Evolutionary conservation across 2,113 vertebrate species (phyloP), one percentile per base, ranked within the genome.

Genomic region (Dascyllus trimaculatus): DNA sequence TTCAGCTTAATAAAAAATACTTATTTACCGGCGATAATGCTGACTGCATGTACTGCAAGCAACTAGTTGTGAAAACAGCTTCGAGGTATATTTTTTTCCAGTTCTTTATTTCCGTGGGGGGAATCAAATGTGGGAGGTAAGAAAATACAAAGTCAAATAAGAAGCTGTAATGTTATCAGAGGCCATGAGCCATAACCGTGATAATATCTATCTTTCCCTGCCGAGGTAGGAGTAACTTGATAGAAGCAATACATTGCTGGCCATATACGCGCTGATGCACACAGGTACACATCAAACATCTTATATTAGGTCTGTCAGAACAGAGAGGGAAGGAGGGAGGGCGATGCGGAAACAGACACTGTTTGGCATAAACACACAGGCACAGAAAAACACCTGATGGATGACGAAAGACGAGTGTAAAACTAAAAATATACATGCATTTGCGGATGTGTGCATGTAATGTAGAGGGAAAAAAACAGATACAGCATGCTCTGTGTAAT

Each of bases 141-240:
- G 75, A 67, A 89, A 89, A 89, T 82, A 82, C 82, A 82, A 89
- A 90, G 78, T 91, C 79, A 92, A 91, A 93, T 91, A 93, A 90
- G 82, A 80, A 73, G 84, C 80, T 70, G 81, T 87, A 91, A 90
- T 86, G 81, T 83, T 90, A 93, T 92, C 91, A 89, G 84, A 83
- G 65, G 85, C 90, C 57, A 75, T 60, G 86, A 88, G 81, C 86
- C 88, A 60, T 69, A 91, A 90, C 85, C 52, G n/a, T 19, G 83
- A 89, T 89, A 80, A 89, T 84, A 89, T 92, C 91, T 78, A 67
- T 82, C 81, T 89, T 81, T 89, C 80, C 80, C 80, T 66, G 89
- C 71, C 21, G 74, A 80, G 78, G 52, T 25, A 35, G 11, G 59
- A 70, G 78, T 87, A 91, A 92, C 88, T 88, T 76, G 82, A 93